These are phyloP conservation scores for Poeciliopsis turneri DNA, from an alignment of 2,797 vertebrate species.

Conservation along the genomic window DNA sequence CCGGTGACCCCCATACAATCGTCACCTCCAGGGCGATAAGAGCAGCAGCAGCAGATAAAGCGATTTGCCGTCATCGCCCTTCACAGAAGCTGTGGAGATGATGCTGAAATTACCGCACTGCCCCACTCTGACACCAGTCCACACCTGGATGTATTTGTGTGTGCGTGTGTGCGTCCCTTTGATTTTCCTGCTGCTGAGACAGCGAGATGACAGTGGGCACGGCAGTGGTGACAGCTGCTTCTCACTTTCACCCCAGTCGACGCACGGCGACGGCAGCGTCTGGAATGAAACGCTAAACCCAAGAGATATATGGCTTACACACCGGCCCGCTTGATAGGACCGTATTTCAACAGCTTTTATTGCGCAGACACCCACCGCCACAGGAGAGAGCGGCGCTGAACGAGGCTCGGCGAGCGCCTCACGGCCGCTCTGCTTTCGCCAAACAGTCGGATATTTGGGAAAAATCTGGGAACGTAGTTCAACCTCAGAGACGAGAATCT, in stretches of 20 bases:
- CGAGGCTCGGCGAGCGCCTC: conserved; percentile 43
- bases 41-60: conserved; percentile 70
- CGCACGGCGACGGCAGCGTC: conserved; percentile 13
- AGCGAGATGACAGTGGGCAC: conserved; percentile 49
- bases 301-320: conserved; percentile 60
- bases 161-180: conserved; percentile 52
- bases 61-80: conserved; percentile 71
- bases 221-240: conserved; percentile 50
- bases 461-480: too few species aligned
- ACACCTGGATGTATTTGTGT: conserved; percentile 37
- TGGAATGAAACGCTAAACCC: conserved; percentile 46
- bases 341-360: conserved; percentile 65
- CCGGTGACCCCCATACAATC: conserved; percentile 58
- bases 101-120: conserved; percentile 64
- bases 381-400: conserved; percentile 26
- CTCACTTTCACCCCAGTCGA: conserved; percentile 54
- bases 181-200: conserved; percentile 40
- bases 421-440: conserved; percentile 5
- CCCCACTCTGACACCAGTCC: conserved; percentile 61
- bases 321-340: conserved; percentile 48
- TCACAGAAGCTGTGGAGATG: conserved; percentile 64
- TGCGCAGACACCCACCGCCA: conserved; percentile 45
- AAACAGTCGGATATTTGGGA: too few species aligned
- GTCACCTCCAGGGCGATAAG: conserved; percentile 69
- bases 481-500: too few species aligned